Conservation (phyloP, 2,113 vertebrate genomes). For the Alligator sinensis region DNA sequence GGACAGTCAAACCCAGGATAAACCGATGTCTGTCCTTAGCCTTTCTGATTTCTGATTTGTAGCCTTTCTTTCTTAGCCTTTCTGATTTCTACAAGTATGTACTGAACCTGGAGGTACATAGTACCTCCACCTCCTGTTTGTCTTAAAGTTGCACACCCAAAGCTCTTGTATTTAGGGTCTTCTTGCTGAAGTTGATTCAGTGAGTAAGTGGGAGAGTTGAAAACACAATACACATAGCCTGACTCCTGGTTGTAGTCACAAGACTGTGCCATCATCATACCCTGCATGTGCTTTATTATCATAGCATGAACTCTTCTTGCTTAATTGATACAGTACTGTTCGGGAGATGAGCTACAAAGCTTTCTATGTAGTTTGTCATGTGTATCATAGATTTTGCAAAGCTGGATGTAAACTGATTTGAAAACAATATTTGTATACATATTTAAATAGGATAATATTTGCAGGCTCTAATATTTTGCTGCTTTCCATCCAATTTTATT, state of each 20-base stretch:
- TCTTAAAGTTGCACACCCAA: neutral
- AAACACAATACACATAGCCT: neutral
- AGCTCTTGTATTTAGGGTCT: neutral
- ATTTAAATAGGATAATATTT: neutral
- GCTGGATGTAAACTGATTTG: neutral
- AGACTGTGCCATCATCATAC: neutral
- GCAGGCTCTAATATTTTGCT: neutral
- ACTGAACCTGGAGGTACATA: neutral
- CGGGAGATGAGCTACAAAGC: neutral
- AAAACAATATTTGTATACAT: neutral
- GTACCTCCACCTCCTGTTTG: neutral
- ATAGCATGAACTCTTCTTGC: neutral
- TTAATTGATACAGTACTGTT: neutral
- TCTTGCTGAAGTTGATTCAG: neutral
- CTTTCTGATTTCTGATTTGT: neutral
- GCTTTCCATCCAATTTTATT: neutral
- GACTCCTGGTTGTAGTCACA: neutral
- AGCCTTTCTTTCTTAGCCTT: neutral
- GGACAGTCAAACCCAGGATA: no score
- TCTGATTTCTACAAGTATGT: neutral
- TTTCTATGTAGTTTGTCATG: neutral
- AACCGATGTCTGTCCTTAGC: no score
- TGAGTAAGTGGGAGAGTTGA: neutral
- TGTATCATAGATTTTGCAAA: neutral
- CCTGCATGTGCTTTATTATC: neutral